These are phyloP conservation scores for Stegostoma tigrinum DNA, from an alignment of 2,113 vertebrate species.

Conservation along the genomic window DNA sequence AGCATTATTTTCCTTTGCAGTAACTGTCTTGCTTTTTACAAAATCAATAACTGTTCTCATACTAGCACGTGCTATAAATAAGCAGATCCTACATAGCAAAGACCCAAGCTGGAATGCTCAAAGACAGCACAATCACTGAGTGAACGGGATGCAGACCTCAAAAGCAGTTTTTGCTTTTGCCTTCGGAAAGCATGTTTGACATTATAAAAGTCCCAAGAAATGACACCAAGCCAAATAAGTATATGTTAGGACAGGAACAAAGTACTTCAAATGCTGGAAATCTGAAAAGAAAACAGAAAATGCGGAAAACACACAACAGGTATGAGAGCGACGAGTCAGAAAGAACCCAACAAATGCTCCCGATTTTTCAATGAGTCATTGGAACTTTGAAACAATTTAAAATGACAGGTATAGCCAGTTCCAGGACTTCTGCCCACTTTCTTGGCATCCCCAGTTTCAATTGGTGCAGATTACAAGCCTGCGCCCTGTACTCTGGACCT, in stretches of 20 bases:
- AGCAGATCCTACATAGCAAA: background rate
- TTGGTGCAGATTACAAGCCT: too few relatives aligned
- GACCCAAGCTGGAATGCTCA: background rate
- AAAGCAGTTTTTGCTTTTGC: background rate
- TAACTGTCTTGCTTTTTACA: background rate
- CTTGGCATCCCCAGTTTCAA: too few relatives aligned
- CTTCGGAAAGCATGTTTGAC: background rate
- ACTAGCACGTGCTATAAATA: constrained; percentile 18
- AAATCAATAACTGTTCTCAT: constrained; percentile 25
- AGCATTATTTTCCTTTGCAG: constrained; percentile 25
- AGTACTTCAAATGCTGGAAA: background rate
- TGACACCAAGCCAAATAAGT: background rate
- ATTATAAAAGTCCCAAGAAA: too few relatives aligned
- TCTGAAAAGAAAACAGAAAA: background rate
- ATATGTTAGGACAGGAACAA: background rate
- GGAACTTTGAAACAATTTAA: background rate
- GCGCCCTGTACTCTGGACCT: background rate
- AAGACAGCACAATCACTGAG: background rate
- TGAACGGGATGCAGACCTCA: background rate
- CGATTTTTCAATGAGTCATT: background rate
- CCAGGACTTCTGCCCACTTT: background rate
- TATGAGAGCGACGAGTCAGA: background rate
- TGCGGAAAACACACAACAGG: background rate
- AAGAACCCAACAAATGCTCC: background rate
- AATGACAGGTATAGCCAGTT: background rate